Percentiles rank a stretch among this genome's conserved stretches.
Conservation (phyloP, 2,888 invertebrate species). For the Caenorhabditis parvicauda region DNA sequence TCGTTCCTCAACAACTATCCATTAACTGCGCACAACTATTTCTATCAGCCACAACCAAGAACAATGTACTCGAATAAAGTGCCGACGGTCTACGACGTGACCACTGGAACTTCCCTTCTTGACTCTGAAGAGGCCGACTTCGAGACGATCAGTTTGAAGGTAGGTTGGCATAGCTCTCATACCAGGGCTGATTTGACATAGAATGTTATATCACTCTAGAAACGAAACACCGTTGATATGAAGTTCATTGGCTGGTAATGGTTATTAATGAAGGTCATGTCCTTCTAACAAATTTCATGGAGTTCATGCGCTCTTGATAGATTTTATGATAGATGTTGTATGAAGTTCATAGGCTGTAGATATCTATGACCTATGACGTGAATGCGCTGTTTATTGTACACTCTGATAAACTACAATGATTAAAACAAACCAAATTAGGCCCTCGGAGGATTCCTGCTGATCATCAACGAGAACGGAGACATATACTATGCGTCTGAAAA, state of each 20-base stretch:
- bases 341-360: no score
- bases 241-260: no score
- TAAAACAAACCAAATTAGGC: no score
- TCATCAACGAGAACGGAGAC: constrained; percentile 90
- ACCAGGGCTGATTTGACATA: neutral
- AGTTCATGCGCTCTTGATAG: no score
- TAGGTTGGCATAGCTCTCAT: constrained; percentile 6
- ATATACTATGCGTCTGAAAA: constrained; percentile 99
- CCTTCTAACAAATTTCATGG: no score
- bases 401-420: no score
- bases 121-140: constrained; percentile 52
- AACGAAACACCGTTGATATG: no score
- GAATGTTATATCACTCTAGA: no score
- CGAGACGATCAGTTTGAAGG: constrained; percentile 46
- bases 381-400: no score
- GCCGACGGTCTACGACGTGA: constrained; percentile 43
- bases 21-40: constrained; percentile 28
- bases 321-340: no score
- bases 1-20: constrained; percentile 19
- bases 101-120: constrained; percentile 38
- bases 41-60: constrained; percentile 23
- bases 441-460: constrained; percentile 96
- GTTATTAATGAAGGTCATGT: no score
- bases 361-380: no score
- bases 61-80: constrained; percentile 26